Evolutionary conservation across 2,797 vertebrate genomes (phyloP), one percentile per base, ranked within the genome.

Genomic region (Eutrigla gurnardus): DNA sequence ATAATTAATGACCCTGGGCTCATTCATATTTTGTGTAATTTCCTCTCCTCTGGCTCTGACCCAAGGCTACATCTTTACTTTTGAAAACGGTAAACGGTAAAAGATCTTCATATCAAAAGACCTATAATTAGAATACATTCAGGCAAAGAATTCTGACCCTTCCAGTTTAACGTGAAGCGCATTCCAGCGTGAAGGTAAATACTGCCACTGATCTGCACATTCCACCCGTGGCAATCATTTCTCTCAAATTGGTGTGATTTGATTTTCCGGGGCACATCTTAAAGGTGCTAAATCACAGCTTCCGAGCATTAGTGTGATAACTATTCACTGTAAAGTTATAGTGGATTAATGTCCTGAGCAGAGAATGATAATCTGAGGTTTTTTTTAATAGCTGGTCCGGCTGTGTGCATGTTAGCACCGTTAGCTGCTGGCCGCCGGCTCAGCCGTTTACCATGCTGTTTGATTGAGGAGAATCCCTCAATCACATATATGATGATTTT

Each of bases 1-100:
- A 75, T 90, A 91, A 93, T 93, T 90, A 92, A 90, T 81, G 69
- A 88, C 80, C 80, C 52, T 11, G 4, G 55, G 70, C 69, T 84
- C 73, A 76, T 78, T 82, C 77, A 77, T 62, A 62, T 82, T 86
- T 88, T 18, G n/a, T 77, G 67, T 78, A 64, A 85, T 86, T 84
- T 89, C 78, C 63, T 86, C 75, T 85, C 67, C 6, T 75, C 42
- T 88, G 83, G 70, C 65, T 75, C 37, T 50, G 71, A 83, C 46
- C 79, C 79, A 76, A 70, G 81, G 42, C 67, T 70, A 46, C 33
- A 43, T 47, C 40, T 14, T 65, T 57, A n/a, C 71, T 75, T 55
- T 49, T 17, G 58, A 43, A 71, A 15, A 42, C 15, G 59, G 17
- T n/a, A n/a, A n/a, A n/a, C n/a, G 7, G 40, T 36, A 25, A 39